phyloP scores from a whole-genome alignment of 2,888 invertebrate species.

The Coenonympha arcania region DNA sequence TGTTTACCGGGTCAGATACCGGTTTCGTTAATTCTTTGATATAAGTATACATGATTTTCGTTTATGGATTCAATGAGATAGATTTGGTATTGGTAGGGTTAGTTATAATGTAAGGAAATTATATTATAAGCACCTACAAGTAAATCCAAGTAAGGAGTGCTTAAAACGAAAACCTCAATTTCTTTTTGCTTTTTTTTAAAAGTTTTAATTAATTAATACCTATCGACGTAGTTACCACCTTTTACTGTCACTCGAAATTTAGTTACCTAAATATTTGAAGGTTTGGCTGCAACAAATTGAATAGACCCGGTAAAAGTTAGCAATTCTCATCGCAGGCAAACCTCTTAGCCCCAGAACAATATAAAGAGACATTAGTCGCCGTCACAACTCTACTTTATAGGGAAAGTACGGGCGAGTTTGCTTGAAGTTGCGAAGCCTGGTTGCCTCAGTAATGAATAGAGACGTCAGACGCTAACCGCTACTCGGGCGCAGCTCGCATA shows the following conservation, averaged over 20 bases:
- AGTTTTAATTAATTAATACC: no score
- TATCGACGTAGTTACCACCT: no score
- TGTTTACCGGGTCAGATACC: no score
- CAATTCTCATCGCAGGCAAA: conserved; percentile 68
- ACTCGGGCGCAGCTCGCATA: conserved; percentile 58
- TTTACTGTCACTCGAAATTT: not conserved
- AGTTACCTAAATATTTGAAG: conserved; percentile 47
- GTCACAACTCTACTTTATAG: conserved; percentile 72
- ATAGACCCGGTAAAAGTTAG: conserved; percentile 59
- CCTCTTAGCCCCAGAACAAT: conserved; percentile 73
- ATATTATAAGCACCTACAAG: no score
- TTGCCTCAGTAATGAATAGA: conserved; percentile 70
- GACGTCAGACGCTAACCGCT: conserved; percentile 61
- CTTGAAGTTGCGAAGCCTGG: conserved; percentile 60
- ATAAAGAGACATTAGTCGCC: conserved; percentile 72
- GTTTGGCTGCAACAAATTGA: conserved; percentile 46
- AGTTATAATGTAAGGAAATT: no score
- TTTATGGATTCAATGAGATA: no score
- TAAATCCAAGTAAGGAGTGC: no score
- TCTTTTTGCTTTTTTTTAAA: no score
- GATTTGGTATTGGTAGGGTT: no score
- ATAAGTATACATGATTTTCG: no score
- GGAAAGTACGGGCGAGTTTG: conserved; percentile 66
- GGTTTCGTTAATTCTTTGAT: no score
- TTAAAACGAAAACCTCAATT: no score